Base-by-base conservation (phyloP, 2,888 invertebrate species). In the Acronicta aceris region DNA sequence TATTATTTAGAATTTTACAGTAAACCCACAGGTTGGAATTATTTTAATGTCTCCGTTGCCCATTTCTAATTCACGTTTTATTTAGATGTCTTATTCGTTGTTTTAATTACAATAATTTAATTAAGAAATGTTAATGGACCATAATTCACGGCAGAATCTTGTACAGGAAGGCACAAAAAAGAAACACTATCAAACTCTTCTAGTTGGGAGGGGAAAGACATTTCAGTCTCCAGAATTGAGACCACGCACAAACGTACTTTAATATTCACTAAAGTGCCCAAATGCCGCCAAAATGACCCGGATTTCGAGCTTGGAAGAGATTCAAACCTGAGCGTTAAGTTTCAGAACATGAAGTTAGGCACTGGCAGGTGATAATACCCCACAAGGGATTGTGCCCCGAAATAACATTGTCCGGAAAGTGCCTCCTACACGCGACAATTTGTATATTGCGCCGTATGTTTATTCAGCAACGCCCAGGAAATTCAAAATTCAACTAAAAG, bases 341-440 rank as follows among this genome's bases (percentile, higher is more conserved):
- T 78, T 79, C 61, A 33, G 45, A 64, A 74, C 59, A 69, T 68
- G 74, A 78, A 71, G 73, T 71, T 72, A 62, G 76, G 71, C 77
- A 74, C 76, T 78, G 73, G 65, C 71, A 69, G 69, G 75, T 74
- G 76, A 69, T 84, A 83, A 84, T 81, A 81, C 68, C 33, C 69
- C 82, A 52, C 79, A 56, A 67, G 84, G 83, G 86, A 86, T 65
- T 75, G 70, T 43, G 66, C 67, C 71, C 78, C 66, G 76, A 78
- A 83, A 81, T 76, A 79, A 81, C 76, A 77, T 55, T 68, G 75
- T 73, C 65, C 56, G 72, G 56, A 74, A 73, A 75, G 69, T 68
- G 69, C 65, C 62, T 58, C 61, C 60, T 60, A 66, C 71, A 70
- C 61, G 71, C 70, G 64, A 74, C 73, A 59, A 77, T 67, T 72